Percentiles rank a stretch among this genome's conserved stretches.
These are phyloP conservation scores for Engraulis encrasicolus DNA, from an alignment of 2,113 vertebrate species.

Conservation along the genomic window DNA sequence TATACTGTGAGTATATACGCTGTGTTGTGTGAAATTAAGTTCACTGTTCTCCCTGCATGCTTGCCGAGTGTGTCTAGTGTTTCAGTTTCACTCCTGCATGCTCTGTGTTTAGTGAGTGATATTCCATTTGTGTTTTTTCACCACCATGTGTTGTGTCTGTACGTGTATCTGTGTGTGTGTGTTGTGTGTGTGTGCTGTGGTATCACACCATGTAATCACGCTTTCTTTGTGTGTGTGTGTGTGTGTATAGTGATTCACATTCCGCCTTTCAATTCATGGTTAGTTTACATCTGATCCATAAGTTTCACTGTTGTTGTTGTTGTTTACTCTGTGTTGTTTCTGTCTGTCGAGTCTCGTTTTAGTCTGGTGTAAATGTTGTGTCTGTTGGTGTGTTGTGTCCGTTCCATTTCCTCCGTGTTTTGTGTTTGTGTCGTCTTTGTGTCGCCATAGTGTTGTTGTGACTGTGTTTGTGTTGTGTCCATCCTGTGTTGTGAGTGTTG, in stretches of 20 bases:
- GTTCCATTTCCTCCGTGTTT: neutral
- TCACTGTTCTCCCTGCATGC: neutral
- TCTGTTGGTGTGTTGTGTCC: neutral
- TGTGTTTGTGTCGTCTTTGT: neutral
- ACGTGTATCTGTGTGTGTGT: neutral
- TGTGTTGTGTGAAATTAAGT: neutral
- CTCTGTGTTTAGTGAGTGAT: neutral
- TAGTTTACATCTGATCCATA: neutral
- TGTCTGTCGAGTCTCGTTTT: neutral
- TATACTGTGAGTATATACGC: slow-evolving; percentile 2
- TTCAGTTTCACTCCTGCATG: neutral
- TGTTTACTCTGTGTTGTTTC: neutral
- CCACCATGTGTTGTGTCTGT: neutral
- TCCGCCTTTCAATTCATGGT: neutral
- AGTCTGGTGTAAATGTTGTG: neutral
- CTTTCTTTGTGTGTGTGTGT: slow-evolving; percentile 1
- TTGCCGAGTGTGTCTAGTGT: neutral
- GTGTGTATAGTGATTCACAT: neutral
- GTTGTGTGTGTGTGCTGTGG: neutral
- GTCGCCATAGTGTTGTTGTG: neutral
- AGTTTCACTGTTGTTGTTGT: neutral
- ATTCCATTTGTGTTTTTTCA: neutral
- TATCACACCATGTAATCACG: neutral
- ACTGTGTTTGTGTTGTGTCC: neutral
- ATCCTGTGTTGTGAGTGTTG: slow-evolving; percentile 7